Evolutionary conservation across 2,888 invertebrate species (phyloP).

Genomic region (Gymnocheta viridis): DNA sequence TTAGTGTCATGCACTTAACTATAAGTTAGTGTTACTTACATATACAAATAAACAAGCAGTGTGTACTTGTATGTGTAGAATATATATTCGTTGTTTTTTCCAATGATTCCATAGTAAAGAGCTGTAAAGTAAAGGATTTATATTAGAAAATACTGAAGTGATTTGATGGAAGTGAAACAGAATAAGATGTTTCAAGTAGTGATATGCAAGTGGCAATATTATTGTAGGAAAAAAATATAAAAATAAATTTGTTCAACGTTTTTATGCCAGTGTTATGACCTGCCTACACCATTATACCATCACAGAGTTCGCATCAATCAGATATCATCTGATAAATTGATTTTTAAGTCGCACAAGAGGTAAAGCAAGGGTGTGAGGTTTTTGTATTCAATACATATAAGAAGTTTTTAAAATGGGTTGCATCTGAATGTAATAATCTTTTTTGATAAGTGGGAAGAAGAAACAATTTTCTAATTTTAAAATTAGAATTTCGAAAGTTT

Average conservation of each 20-base stretch:
- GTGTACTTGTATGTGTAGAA: background rate
- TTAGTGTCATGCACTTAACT: background rate
- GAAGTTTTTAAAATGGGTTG: no score
- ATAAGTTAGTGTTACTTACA: background rate
- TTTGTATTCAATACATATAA: no score
- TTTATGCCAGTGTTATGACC: no score
- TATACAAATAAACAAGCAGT: background rate
- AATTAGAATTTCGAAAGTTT: no score
- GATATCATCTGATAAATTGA: no score
- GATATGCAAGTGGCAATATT: constrained; percentile 1
- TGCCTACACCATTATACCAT: no score
- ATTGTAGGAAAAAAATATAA: background rate
- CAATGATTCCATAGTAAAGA: constrained; percentile 4
- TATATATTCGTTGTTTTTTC: constrained; percentile 16
- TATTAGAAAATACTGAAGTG: constrained; percentile 38
- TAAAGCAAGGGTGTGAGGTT: no score
- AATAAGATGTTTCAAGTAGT: background rate
- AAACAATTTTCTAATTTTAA: no score
- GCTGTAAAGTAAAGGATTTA: constrained; percentile 4
- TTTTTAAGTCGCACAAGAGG: no score
- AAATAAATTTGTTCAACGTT: background rate
- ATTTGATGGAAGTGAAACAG: background rate
- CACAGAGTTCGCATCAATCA: no score
- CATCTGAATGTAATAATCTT: no score
- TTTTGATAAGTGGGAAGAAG: no score